A percentile compares a stretch with the other conserved stretches of the same genome.
These are phyloP conservation scores for Gymnobelideus leadbeateri DNA, from an alignment of 2,113 vertebrate species.

Conservation along the genomic window DNA sequence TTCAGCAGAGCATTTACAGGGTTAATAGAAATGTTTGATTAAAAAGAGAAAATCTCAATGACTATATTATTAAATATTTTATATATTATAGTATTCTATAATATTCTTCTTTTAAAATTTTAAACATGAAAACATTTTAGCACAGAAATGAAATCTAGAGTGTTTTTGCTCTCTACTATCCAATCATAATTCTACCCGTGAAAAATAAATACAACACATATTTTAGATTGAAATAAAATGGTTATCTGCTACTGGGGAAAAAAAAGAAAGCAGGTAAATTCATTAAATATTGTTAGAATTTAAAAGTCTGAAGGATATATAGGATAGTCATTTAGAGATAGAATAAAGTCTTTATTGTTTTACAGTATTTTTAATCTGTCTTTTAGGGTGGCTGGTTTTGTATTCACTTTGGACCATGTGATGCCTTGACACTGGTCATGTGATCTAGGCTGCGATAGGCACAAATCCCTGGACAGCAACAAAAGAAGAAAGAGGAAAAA, in stretches of 20 bases:
- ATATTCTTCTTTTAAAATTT: slow-evolving; percentile 44
- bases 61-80: neutral
- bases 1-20: slow-evolving; percentile 51
- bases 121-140: slow-evolving; percentile 49
- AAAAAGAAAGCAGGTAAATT: slow-evolving; percentile 52
- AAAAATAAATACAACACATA: slow-evolving; percentile 57
- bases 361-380: slow-evolving; percentile 84
- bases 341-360: slow-evolving; percentile 85
- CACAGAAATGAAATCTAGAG: slow-evolving; percentile 46
- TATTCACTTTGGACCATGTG: slow-evolving; percentile 87
- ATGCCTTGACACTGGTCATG: slow-evolving; percentile 88
- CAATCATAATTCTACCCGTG: slow-evolving; percentile 11
- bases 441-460: slow-evolving; percentile 87
- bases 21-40: slow-evolving; percentile 67
- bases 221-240: slow-evolving; percentile 59
- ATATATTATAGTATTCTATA: neutral
- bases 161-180: slow-evolving; percentile 24
- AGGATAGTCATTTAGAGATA: slow-evolving; percentile 65
- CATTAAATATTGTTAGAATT: slow-evolving; percentile 56
- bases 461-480: slow-evolving; percentile 89
- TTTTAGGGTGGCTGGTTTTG: slow-evolving; percentile 82
- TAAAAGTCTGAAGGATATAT: slow-evolving; percentile 33
- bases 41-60: slow-evolving; percentile 49
- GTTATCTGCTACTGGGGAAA: slow-evolving; percentile 58
- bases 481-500: slow-evolving; percentile 89